These are phyloP conservation scores for Heteronetta atricapilla DNA, from an alignment of 2,113 vertebrate species.

Conservation along the genomic window DNA sequence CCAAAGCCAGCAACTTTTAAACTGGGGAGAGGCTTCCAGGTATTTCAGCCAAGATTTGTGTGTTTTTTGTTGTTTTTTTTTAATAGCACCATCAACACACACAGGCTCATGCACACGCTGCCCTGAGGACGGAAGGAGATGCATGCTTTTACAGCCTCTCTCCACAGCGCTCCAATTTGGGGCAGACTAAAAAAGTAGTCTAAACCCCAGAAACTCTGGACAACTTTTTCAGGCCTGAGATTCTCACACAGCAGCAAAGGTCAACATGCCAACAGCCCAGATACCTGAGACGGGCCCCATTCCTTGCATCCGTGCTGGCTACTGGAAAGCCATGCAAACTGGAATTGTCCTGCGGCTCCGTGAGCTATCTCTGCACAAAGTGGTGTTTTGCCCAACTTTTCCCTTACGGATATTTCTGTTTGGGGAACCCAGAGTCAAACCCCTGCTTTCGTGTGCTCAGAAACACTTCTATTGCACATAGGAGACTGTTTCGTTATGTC, in stretches of 20 bases:
- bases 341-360: not conserved
- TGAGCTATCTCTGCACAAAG: not conserved
- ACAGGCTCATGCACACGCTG: not conserved
- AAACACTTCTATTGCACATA: not conserved
- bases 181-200: not conserved
- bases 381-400: not conserved
- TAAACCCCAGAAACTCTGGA: not conserved
- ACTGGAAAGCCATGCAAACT: not conserved
- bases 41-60: not conserved
- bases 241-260: not conserved
- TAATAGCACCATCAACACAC: not conserved
- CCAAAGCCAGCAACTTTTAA: not conserved
- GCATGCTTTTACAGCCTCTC: not conserved
- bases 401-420: not conserved
- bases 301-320: not conserved
- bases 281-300: not conserved
- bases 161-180: not conserved
- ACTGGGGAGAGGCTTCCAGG: not conserved
- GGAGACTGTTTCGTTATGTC: not conserved
- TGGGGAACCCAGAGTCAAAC: not conserved
- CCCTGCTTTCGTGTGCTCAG: not conserved
- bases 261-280: not conserved
- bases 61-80: not conserved
- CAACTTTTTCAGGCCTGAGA: not conserved
- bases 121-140: not conserved